These are phyloP conservation scores for Donacobius atricapilla DNA, from an alignment of 2,113 vertebrate genomes.

Conservation along the genomic window DNA sequence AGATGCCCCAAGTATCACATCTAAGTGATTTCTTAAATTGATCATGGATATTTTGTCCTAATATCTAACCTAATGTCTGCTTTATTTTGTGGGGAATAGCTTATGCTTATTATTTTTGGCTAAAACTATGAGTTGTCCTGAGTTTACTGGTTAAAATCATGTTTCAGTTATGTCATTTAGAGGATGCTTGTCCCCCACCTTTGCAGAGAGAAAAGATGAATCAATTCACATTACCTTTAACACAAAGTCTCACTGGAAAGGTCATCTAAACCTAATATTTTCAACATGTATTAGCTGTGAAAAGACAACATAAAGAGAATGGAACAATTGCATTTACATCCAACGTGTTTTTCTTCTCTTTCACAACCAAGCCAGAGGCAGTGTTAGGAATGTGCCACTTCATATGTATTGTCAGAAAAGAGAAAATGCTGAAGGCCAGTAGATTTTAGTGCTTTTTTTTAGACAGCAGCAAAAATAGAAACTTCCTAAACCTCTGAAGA, in stretches of 20 bases:
- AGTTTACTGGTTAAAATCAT: not conserved
- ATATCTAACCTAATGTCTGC: not conserved
- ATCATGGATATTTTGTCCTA: not conserved
- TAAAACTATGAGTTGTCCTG: not conserved
- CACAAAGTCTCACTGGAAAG: not conserved
- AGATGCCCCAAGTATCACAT: not conserved
- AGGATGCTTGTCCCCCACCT: not conserved
- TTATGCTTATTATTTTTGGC: not conserved
- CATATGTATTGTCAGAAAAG: constrained; percentile 19
- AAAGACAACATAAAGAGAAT: not conserved
- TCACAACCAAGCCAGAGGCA: not conserved
- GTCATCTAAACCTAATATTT: not conserved
- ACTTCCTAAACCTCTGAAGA: not conserved
- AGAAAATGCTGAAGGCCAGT: constrained; percentile 19
- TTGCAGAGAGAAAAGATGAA: not conserved
- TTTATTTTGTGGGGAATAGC: not conserved
- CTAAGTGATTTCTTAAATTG: not conserved
- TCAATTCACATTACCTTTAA: not conserved
- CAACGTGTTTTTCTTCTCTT: not conserved
- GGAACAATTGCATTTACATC: not conserved
- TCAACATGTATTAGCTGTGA: not conserved
- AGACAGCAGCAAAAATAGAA: constrained; percentile 34
- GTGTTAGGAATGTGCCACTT: constrained; percentile 33
- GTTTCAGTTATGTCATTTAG: not conserved
- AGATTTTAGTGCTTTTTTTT: constrained; percentile 13